phyloP scores from a whole-genome alignment of 2,113 vertebrate species.

The Gopherus flavomarginatus region DNA sequence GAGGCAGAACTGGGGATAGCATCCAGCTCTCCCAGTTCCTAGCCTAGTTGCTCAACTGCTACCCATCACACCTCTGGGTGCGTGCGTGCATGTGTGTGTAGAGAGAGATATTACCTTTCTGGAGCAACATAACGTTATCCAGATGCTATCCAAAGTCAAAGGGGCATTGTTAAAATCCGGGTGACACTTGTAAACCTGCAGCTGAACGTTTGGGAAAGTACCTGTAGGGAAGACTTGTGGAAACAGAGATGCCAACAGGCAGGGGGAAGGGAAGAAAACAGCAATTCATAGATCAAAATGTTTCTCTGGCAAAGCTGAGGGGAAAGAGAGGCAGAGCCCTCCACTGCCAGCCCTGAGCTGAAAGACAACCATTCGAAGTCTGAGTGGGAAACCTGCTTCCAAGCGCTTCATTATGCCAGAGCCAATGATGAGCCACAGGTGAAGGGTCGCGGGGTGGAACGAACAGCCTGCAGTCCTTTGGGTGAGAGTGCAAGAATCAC shows the following conservation, averaged over 20 bases:
- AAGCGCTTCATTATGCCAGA: not conserved
- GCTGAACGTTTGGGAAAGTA: not conserved
- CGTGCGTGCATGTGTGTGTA: not conserved
- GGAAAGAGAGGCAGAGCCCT: not conserved
- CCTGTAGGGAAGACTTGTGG: not conserved
- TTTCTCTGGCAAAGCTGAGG: not conserved
- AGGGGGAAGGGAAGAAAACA: not conserved
- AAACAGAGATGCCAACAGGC: not conserved
- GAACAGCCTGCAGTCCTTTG: not conserved
- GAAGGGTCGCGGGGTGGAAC: not conserved
- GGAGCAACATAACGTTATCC: not conserved
- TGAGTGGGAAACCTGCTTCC: not conserved
- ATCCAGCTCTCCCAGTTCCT: not conserved
- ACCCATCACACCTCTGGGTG: not conserved
- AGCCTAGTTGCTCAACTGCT: not conserved
- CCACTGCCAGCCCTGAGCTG: not conserved
- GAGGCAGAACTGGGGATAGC: not conserved
- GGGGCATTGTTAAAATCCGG: not conserved
- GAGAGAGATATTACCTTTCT: not conserved
- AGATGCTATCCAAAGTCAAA: not conserved
- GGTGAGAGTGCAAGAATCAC: not conserved
- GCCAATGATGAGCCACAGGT: not conserved
- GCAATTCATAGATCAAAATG: not conserved
- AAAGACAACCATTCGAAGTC: not conserved
- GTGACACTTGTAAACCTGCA: rapidly evolving